Evolutionary conservation across 2,888 invertebrate genomes (phyloP), one percentile per base, ranked within the genome.

Genomic region (Digitonthophagus gazella): DNA sequence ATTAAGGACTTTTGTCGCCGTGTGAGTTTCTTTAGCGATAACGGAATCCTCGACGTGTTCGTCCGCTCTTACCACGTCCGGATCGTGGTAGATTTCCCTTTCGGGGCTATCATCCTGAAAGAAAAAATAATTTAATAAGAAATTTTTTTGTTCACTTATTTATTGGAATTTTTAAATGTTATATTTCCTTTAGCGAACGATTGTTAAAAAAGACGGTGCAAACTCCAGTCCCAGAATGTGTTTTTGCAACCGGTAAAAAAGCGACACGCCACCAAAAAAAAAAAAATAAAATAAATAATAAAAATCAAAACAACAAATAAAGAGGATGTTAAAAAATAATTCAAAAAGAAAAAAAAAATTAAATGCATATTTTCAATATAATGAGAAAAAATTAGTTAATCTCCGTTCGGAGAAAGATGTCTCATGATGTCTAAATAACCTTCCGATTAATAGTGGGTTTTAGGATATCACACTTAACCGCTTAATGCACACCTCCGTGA

Each of bases 1-100:
- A 77, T 87, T 89, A 74, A 96, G 87, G 92, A 97, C 96, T 78
- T 93, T 90, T 58, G 91, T 90, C 11, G 96, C 92, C 0, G 95
- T 95, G 80, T 91, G 91, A 0, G 88, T 82, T 69, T 86, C 81
- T 70, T 88, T 87, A 3, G 86, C 85, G 8, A 85, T 81, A 3
- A 82, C 81, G 0, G 84, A 83, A 74, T 86, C 86, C 58, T 88
- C 88, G 2, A 84, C 79, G 61, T 81, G 80, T 75, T 88, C 88
- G 64, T 87, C 90, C 19, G 86, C 82, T 67, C 93, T 87, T 2
- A 90, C 89, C 44, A 93, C 89, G 70, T 88, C 87, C 3, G 92
- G 91, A 81, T 93, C 92, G 74, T 89, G 86, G 83, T 91, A 90
- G 19, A 90, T 82, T 79, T 92, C 92, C 5, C 90, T 87, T 55